Conservation (phyloP, 2,113 vertebrate genomes). For the Mesocricetus auratus region DNA sequence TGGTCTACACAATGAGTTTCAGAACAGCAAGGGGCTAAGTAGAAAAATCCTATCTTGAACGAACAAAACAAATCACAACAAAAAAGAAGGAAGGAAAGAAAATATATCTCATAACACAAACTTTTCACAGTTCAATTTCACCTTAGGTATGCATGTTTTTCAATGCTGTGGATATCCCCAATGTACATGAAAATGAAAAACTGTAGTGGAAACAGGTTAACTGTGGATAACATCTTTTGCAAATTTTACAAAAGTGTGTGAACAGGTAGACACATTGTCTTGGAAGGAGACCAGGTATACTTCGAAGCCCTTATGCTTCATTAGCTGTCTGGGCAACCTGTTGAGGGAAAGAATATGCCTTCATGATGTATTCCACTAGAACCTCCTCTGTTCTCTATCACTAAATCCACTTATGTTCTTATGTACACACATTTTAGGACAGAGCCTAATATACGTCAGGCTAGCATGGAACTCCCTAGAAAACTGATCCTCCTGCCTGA, state of each 20-base stretch:
- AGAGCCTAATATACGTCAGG: background rate
- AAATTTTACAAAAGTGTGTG: conserved; percentile 10
- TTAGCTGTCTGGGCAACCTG: background rate
- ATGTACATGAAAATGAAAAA: background rate
- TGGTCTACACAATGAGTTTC: background rate
- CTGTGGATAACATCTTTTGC: background rate
- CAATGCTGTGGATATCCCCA: background rate
- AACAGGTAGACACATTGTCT: background rate
- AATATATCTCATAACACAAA: background rate
- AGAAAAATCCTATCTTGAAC: background rate
- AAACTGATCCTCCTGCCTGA: background rate
- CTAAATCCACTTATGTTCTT: background rate
- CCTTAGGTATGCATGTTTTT: background rate
- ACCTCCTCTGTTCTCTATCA: background rate
- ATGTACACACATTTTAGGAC: background rate
- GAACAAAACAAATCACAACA: background rate
- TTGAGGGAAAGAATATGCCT: background rate
- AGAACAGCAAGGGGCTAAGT: background rate
- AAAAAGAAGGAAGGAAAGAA: background rate
- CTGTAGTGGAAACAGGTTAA: background rate
- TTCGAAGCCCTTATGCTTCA: background rate
- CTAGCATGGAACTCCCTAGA: background rate
- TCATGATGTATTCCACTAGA: background rate
- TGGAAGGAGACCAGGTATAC: background rate
- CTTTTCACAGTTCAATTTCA: background rate